Base-by-base conservation (phyloP, 1,140 invertebrate species). In the Drosophila pectinifera region DNA sequence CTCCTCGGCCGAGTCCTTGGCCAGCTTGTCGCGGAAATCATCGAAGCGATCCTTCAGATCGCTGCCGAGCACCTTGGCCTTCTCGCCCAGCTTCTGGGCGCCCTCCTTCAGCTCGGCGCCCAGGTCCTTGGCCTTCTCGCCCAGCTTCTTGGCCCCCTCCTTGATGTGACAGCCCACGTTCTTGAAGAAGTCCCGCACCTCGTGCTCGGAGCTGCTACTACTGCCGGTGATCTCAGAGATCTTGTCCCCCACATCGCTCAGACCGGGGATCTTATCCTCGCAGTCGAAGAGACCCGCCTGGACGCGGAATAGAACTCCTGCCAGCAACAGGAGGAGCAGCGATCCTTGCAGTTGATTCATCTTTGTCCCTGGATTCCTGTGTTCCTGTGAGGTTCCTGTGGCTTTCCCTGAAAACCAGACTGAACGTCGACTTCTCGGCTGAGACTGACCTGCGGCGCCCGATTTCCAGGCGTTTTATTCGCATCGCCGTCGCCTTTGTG, bases 81-180 rank as follows among this genome's bases (percentile, higher is more conserved):
- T 80, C 6, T 76, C 86, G 10, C 69, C 67, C 18, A 91, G 64
- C 68, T 91, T 91, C 16, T 91, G 80, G 49, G 82, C 84, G 16
- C 90, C 82, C 68, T 90, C 81, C 58, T 90, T 90, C 4, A 91
- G 48, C 1, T 91, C 85, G 18, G 42, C 59, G 31, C 89, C 79
- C 7, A 91, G 10, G 11, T 83, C 73, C 53, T 91, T 90, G 36
- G 89, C 81, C 49, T 80, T 77, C 24, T 80, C 89, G 13, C 76
- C 57, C 22, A 85, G 49, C 48, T 86, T 83, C 26, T 70, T 85
- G 39, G 83, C 90, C 0, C 83, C 74, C n/a, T 85, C 81, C 42
- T 91, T 91, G 18, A 91, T 78, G 58, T 91, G 78, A 28, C 90
- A 91, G 5, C 90, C 90, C 0, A 90, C 59, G 36, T 74, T 91